phyloP scores from a whole-genome alignment of 1,140 invertebrate species.

The Bicyclus anynana region DNA sequence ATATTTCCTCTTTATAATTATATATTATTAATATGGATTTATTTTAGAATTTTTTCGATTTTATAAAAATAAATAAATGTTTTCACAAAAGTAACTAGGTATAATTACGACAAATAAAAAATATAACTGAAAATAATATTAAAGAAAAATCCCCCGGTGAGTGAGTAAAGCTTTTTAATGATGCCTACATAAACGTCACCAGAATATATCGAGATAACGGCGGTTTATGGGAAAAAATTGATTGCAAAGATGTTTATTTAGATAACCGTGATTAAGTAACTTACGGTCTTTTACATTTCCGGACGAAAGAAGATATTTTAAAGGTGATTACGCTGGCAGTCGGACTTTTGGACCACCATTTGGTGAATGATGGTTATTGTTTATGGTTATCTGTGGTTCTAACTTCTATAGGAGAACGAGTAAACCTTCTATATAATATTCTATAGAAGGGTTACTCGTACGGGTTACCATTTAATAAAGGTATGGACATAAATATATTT shows the following conservation, averaged over 20 bases:
- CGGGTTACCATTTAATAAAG: too few relatives aligned
- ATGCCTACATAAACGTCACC: not conserved
- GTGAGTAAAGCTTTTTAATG: conserved; percentile 2
- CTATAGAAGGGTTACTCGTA: too few relatives aligned
- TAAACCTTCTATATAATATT: too few relatives aligned
- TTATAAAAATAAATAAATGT: too few relatives aligned
- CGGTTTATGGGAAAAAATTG: not conserved
- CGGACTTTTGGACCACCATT: not conserved
- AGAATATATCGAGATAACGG: conserved; percentile 5
- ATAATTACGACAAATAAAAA: not conserved
- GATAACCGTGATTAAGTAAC: not conserved
- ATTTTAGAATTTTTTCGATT: too few relatives aligned
- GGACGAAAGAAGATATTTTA: not conserved
- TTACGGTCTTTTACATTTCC: not conserved
- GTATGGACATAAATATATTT: too few relatives aligned
- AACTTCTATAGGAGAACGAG: too few relatives aligned
- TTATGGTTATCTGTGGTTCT: too few relatives aligned
- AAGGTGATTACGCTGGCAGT: not conserved
- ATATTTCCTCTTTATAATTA: too few relatives aligned
- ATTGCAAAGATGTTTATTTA: conserved; percentile 5
- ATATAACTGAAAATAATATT: not conserved
- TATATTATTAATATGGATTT: too few relatives aligned
- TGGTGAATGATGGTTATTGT: not conserved
- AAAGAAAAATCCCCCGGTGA: not conserved
- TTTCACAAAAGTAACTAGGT: not conserved